Evolutionary conservation across 2,888 invertebrate species (phyloP).

Genomic region (Lithophane leautieri): DNA sequence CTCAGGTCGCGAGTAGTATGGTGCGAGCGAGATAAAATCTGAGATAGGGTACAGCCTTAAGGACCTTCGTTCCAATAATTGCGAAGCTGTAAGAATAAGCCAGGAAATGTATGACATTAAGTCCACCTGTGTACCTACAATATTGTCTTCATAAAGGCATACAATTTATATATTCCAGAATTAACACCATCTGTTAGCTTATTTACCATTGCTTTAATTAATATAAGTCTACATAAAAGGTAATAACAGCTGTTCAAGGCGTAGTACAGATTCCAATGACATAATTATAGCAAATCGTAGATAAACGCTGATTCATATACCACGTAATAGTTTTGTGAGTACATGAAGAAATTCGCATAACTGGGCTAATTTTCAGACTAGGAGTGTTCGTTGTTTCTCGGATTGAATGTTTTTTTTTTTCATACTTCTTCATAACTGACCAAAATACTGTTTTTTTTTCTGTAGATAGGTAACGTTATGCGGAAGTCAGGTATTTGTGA

Average conservation of each 20-base stretch:
- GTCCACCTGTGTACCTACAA: not conserved
- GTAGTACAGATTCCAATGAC: constrained; percentile 43
- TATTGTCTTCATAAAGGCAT: not conserved
- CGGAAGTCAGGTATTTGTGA: not conserved
- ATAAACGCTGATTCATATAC: constrained; percentile 25
- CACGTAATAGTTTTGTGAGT: constrained; percentile 2
- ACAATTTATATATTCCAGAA: not conserved
- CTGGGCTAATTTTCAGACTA: not conserved
- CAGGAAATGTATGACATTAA: not conserved
- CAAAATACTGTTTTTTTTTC: not conserved
- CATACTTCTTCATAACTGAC: not conserved
- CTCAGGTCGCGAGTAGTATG: no score
- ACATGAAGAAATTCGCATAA: constrained; percentile 9
- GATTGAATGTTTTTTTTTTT: not conserved
- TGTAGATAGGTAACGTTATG: not conserved
- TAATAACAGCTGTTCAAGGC: constrained; percentile 38
- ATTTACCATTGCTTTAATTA: constrained; percentile 18
- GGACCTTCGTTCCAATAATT: not conserved
- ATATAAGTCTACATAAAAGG: constrained; percentile 27
- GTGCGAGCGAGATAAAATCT: no score
- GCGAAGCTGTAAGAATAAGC: not conserved
- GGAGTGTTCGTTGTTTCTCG: not conserved
- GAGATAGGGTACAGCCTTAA: no score
- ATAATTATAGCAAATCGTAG: constrained; percentile 32
- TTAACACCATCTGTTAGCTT: constrained; percentile 24